Percentiles rank a stretch among this genome's conserved stretches.
phyloP scores from a whole-genome alignment of 2,888 invertebrate genomes.

The Limenitis camilla region DNA sequence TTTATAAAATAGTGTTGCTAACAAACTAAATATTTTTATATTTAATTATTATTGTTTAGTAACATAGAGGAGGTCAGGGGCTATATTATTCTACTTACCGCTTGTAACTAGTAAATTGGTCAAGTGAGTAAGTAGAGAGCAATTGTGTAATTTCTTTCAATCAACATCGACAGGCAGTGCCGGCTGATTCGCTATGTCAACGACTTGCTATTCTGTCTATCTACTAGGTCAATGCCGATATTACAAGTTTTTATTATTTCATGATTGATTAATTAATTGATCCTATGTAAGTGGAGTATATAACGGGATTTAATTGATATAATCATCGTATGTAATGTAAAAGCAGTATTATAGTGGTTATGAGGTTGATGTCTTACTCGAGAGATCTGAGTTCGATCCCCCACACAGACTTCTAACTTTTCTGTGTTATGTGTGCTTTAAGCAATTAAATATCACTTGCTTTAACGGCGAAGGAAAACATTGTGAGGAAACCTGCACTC shows the following conservation, averaged over 20 bases:
- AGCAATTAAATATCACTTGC: too few relatives aligned
- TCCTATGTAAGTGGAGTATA: too few relatives aligned
- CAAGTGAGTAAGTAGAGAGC: conserved; percentile 36
- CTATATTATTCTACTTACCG: conserved; percentile 12
- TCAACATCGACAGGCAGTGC: conserved; percentile 22
- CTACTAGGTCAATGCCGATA: conserved; percentile 18
- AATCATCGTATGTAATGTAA: too few relatives aligned
- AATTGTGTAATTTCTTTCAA: conserved; percentile 57
- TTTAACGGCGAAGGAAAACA: too few relatives aligned
- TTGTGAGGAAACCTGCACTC: too few relatives aligned
- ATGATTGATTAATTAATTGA: too few relatives aligned
- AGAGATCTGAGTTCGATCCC: too few relatives aligned
- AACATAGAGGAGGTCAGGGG: neutral
- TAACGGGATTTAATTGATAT: too few relatives aligned
- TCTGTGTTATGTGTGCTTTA: too few relatives aligned
- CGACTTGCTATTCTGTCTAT: conserved; percentile 10
- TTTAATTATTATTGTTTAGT: neutral
- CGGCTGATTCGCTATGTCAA: conserved; percentile 15
- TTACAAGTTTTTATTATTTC: conserved; percentile 1
- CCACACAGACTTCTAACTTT: too few relatives aligned
- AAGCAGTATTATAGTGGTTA: too few relatives aligned
- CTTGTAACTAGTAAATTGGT: conserved; percentile 23
- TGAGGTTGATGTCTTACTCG: too few relatives aligned
- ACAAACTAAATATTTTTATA: neutral
- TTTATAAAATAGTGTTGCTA: neutral